phyloP scores from a whole-genome alignment of 2,113 vertebrate genomes.

The Connochaetes taurinus region DNA sequence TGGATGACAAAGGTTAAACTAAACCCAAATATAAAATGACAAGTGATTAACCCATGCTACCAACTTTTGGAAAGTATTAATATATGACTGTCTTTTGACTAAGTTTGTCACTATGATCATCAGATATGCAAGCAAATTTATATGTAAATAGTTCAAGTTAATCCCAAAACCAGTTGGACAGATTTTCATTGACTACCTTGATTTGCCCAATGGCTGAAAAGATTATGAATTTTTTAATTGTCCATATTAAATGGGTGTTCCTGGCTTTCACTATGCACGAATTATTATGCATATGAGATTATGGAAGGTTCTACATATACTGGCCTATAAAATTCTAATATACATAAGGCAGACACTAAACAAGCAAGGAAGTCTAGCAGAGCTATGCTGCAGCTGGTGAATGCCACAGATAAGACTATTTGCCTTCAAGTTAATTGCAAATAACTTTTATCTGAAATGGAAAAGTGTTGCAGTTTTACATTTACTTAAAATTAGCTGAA shows the following conservation, averaged over 20 bases:
- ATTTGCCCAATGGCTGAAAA: not conserved
- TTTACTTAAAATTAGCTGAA: not conserved
- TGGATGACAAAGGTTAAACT: not conserved
- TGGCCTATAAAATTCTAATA: not conserved
- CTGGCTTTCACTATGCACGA: not conserved
- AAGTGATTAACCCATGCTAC: not conserved
- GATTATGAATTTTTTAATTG: slow-evolving; percentile 31
- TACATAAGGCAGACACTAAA: slow-evolving; percentile 7
- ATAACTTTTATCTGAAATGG: not conserved
- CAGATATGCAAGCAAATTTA: not conserved
- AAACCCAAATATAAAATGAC: not conserved
- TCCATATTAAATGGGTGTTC: not conserved
- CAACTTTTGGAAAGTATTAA: not conserved
- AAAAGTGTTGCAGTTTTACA: not conserved
- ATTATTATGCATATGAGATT: slow-evolving; percentile 42
- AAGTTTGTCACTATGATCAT: not conserved
- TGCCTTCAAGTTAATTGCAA: slow-evolving; percentile 13
- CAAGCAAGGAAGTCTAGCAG: not conserved
- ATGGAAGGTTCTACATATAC: not conserved
- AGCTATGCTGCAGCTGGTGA: not conserved
- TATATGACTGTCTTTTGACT: not conserved
- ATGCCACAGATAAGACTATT: not conserved
- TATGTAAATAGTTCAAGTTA: not conserved
- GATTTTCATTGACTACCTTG: slow-evolving; percentile 16
- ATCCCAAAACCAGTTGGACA: not conserved